Percentiles rank a stretch among this genome's conserved stretches.
Evolutionary conservation across 2,113 vertebrate species (phyloP).

Genomic region (Lampris incognitus): DNA sequence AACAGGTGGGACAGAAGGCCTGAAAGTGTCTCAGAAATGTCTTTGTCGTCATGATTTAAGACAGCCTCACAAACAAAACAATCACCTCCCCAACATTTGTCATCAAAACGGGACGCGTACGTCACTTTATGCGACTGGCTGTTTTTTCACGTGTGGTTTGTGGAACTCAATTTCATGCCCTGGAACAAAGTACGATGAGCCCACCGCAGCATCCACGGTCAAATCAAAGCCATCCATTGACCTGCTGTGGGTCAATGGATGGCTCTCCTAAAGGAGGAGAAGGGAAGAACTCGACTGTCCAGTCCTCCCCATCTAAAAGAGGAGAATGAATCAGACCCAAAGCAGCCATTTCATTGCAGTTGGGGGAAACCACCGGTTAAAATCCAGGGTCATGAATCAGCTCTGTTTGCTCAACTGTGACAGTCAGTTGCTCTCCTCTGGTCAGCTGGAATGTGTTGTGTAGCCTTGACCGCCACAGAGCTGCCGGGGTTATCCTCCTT

Average conservation of each 20-base stretch:
- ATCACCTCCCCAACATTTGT: too few species aligned
- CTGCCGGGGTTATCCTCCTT: slow-evolving; percentile 7
- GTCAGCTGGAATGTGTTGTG: slow-evolving; percentile 50
- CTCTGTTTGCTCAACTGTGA: slow-evolving; percentile 54
- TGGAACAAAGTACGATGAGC: too few species aligned
- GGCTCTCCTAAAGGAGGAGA: not conserved
- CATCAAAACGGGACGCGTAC: too few species aligned
- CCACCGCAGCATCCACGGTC: too few species aligned
- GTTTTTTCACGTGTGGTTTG: too few species aligned
- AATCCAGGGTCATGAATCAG: slow-evolving; percentile 52
- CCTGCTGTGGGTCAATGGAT: not conserved
- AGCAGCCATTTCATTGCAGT: slow-evolving; percentile 9
- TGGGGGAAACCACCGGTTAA: slow-evolving; percentile 7
- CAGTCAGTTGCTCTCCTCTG: slow-evolving; percentile 32
- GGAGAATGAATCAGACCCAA: slow-evolving; percentile 19
- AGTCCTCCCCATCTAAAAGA: not conserved
- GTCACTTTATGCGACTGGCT: too few species aligned
- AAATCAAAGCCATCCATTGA: too few species aligned
- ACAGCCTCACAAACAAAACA: too few species aligned
- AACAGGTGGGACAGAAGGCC: too few species aligned
- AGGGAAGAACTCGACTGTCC: not conserved
- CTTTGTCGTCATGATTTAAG: too few species aligned
- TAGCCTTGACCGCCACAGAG: slow-evolving; percentile 46
- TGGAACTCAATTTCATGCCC: too few species aligned
- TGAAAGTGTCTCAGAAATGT: too few species aligned